Evolutionary conservation across 1,140 invertebrate genomes (phyloP).

Genomic region (Diploscapter pachys): DNA sequence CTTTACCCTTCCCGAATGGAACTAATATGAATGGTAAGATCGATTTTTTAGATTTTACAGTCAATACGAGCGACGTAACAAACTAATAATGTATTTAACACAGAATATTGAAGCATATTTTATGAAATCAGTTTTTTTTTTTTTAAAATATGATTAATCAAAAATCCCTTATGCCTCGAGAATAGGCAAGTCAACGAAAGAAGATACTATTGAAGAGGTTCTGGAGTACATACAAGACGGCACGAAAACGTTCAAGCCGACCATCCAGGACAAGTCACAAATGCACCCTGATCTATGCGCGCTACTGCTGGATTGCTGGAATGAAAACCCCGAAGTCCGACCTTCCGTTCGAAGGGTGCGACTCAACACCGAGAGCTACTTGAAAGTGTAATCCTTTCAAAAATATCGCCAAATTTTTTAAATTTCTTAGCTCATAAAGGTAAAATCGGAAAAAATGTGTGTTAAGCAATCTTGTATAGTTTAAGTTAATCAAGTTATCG

Average conservation of each 20-base stretch:
- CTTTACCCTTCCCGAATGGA: slow-evolving; percentile 50
- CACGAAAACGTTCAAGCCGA: slow-evolving; percentile 46
- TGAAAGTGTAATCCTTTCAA: slow-evolving; percentile 48
- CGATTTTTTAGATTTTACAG: slow-evolving; percentile 12
- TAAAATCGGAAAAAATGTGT: too few species aligned
- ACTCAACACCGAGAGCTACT: slow-evolving; percentile 55
- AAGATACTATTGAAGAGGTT: slow-evolving; percentile 40
- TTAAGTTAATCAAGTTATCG: too few species aligned
- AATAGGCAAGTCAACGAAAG: too few species aligned
- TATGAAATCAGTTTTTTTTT: too few species aligned
- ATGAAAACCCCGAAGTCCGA: slow-evolving; percentile 53
- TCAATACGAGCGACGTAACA: not conserved
- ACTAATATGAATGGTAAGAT: slow-evolving; percentile 36
- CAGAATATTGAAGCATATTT: too few species aligned
- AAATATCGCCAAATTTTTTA: too few species aligned
- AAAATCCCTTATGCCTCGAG: too few species aligned
- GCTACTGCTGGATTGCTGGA: slow-evolving; percentile 54
- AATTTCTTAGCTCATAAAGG: too few species aligned
- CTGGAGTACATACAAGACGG: slow-evolving; percentile 53
- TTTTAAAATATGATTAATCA: too few species aligned
- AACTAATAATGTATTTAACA: too few species aligned
- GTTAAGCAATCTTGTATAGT: too few species aligned
- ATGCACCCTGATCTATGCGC: slow-evolving; percentile 54
- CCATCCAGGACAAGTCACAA: slow-evolving; percentile 49
- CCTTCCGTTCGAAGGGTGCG: slow-evolving; percentile 52